These are phyloP conservation scores for Microcebus murinus DNA, from an alignment of 2,113 vertebrate species.

Conservation along the genomic window DNA sequence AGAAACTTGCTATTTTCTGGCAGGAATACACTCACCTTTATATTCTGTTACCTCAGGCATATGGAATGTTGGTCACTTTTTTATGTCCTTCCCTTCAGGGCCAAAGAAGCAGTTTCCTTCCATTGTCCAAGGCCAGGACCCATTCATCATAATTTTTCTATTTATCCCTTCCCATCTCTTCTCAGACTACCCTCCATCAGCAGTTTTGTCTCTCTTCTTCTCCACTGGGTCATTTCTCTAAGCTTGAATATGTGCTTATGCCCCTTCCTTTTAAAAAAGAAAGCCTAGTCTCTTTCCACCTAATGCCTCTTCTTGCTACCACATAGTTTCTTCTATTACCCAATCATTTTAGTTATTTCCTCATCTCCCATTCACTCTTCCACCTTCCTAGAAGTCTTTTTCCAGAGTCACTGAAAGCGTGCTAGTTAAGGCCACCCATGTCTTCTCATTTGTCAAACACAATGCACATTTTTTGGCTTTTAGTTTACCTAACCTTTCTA, in stretches of 20 bases:
- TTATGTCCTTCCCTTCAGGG: not conserved
- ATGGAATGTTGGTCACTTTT: not conserved
- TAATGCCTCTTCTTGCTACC: not conserved
- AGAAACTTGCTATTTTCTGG: constrained; percentile 30
- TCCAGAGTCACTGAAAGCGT: not conserved
- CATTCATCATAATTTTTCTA: not conserved
- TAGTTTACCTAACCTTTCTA: not conserved
- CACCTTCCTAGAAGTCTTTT: not conserved
- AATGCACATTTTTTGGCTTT: not conserved
- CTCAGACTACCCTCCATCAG: not conserved
- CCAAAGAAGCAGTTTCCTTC: not conserved
- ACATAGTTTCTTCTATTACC: not conserved
- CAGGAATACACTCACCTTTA: not conserved
- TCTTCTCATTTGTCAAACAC: not conserved
- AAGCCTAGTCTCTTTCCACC: not conserved
- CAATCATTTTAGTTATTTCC: not conserved
- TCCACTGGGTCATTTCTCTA: not conserved
- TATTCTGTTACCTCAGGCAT: not conserved
- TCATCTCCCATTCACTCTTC: not conserved
- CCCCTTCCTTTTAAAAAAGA: not conserved
- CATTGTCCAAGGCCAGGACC: not conserved
- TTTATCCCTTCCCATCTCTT: not conserved
- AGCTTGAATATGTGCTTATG: not conserved
- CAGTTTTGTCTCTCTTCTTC: not conserved
- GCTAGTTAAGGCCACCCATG: not conserved